Conservation (phyloP, 1,140 invertebrate species). For the Drosophila ercepeae region DNA sequence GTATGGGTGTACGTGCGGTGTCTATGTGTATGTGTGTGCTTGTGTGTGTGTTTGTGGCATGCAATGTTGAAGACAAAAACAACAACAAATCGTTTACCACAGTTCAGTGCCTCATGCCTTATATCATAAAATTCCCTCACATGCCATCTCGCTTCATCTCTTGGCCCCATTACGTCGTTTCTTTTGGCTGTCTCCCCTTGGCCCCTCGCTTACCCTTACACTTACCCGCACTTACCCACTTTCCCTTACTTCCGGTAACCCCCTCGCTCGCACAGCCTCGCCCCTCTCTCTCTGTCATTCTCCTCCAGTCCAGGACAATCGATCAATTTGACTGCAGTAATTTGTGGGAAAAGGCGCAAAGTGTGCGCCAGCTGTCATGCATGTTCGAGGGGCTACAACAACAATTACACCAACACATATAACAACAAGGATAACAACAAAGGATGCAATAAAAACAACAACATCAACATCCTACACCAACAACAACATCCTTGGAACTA, state of each 20-base stretch:
- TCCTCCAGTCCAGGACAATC: constrained; percentile 61
- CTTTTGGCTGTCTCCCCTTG: neutral
- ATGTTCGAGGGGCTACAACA: constrained; percentile 38
- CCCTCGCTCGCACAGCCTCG: neutral
- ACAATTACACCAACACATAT: constrained; percentile 19
- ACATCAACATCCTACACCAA: neutral
- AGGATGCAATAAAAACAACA: constrained; percentile 1
- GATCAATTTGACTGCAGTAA: constrained; percentile 81
- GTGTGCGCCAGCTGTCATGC: constrained; percentile 70
- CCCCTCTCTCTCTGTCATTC: constrained; percentile 17
- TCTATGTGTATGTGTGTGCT: constrained; percentile 3
- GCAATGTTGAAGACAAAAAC: constrained; percentile 56
- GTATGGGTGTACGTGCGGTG: constrained; percentile 9
- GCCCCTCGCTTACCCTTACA: neutral
- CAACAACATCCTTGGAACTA: constrained; percentile 36
- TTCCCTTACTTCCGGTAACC: neutral
- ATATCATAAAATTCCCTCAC: constrained; percentile 65
- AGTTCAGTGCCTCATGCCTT: constrained; percentile 73
- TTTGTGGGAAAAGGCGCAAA: constrained; percentile 75
- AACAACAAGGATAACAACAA: constrained; percentile 5
- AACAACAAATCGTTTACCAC: constrained; percentile 80
- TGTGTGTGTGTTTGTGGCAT: constrained; percentile 58
- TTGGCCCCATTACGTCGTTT: constrained; percentile 21
- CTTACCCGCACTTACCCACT: neutral
- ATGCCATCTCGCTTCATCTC: neutral